Evolutionary conservation across 2,797 vertebrate species (phyloP).

Genomic region (Halcyon badia): DNA sequence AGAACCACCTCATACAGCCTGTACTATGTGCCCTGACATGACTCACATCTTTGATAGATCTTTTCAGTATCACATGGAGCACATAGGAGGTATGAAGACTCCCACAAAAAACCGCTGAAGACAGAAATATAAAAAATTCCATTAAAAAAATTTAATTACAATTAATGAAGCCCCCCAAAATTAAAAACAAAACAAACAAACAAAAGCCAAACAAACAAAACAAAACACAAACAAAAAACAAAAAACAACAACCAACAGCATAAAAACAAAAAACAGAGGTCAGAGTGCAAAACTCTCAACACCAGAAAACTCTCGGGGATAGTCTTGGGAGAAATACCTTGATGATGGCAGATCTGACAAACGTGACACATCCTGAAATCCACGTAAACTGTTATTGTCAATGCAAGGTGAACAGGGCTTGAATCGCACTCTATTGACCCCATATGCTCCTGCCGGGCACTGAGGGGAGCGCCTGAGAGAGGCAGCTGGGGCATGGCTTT

Average conservation of each 20-base stretch:
- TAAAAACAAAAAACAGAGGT: background rate
- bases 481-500: background rate
- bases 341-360: background rate
- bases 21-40: background rate
- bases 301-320: background rate
- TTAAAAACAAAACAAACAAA: background rate
- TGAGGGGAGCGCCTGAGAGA: background rate
- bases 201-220: background rate
- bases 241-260: too few species aligned
- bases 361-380: background rate
- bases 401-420: background rate
- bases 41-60: background rate
- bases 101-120: background rate
- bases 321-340: background rate
- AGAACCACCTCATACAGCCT: background rate
- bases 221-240: too few species aligned
- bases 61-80: background rate
- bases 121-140: background rate
- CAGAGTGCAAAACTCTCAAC: background rate
- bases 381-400: fast-evolving
- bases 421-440: background rate
- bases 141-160: background rate
- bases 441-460: too few species aligned
- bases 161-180: background rate
- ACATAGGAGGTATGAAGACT: fast-evolving